phyloP scores from a whole-genome alignment of 2,797 vertebrate species.

The Mus caroli region DNA sequence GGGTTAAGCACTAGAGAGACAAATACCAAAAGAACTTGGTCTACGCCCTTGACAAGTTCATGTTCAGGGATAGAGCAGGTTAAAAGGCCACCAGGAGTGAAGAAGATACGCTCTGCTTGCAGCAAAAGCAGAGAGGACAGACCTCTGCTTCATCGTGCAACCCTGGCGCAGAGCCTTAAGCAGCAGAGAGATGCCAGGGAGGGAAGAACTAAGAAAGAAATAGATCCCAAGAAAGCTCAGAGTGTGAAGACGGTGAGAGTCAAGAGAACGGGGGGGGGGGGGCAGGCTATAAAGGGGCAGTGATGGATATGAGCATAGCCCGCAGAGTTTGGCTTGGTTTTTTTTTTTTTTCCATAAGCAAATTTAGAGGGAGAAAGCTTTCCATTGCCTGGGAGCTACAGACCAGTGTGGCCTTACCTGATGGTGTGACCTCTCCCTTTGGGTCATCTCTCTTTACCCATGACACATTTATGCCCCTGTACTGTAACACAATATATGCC shows the following conservation, averaged over 20 bases:
- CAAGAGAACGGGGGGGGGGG: too few relatives aligned
- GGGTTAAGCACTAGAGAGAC: background rate
- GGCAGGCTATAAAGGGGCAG: background rate
- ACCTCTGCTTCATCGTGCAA: background rate
- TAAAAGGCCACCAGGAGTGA: background rate
- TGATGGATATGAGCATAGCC: too few relatives aligned
- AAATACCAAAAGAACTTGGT: background rate
- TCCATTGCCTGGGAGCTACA: background rate
- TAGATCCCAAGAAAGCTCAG: background rate
- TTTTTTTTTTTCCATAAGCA: background rate
- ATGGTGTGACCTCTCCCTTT: slow-evolving; percentile 18
- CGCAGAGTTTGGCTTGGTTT: background rate
- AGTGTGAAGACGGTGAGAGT: background rate
- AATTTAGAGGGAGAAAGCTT: background rate
- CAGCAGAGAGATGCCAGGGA: background rate
- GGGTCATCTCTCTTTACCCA: slow-evolving; percentile 58
- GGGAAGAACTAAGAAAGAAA: background rate
- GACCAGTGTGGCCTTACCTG: background rate
- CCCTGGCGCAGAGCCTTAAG: background rate
- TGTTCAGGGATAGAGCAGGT: background rate
- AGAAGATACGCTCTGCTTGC: background rate
- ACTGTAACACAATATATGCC: background rate
- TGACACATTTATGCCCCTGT: slow-evolving; percentile 39
- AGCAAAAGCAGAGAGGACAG: background rate
- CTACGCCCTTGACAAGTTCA: background rate